phyloP scores from a whole-genome alignment of 2,888 invertebrate species.

The Galerucella pusilla region DNA sequence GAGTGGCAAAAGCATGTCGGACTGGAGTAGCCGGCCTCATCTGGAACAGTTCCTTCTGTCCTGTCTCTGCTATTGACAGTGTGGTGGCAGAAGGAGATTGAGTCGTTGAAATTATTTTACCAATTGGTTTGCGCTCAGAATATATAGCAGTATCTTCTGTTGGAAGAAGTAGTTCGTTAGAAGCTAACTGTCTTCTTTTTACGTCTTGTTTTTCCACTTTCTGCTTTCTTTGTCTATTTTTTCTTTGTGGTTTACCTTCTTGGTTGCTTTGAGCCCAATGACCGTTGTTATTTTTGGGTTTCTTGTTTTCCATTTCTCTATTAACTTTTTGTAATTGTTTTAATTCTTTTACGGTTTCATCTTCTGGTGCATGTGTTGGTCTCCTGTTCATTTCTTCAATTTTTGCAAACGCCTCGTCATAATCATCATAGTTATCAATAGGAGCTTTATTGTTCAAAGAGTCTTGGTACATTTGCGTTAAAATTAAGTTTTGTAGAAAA shows the following conservation, averaged over 20 bases:
- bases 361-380: conserved; percentile 62
- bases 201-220: conserved; percentile 34
- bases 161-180: conserved; percentile 37
- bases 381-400: conserved; percentile 44
- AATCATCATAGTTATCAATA: conserved; percentile 51
- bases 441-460: conserved; percentile 58
- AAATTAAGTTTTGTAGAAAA: conserved; percentile 75
- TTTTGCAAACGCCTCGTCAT: conserved; percentile 57
- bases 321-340: conserved; percentile 71
- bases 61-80: conserved; percentile 69
- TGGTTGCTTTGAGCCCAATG: conserved; percentile 53
- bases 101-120: conserved; percentile 47
- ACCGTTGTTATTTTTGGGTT: conserved; percentile 45
- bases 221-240: conserved; percentile 34
- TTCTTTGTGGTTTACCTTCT: conserved; percentile 40
- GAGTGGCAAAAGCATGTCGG: conserved; percentile 68
- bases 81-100: conserved; percentile 39
- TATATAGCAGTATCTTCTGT: conserved; percentile 45
- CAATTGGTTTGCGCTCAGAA: conserved; percentile 63
- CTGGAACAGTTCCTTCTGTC: conserved; percentile 75
- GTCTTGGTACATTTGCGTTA: conserved; percentile 74
- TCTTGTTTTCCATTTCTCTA: conserved; percentile 45
- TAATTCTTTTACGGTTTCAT: conserved; percentile 74
- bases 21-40: conserved; percentile 71
- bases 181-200: conserved; percentile 21